Percentiles rank a stretch among this genome's conserved stretches.
Conservation (phyloP, 2,888 invertebrate genomes). For the Belgica antarctica region DNA sequence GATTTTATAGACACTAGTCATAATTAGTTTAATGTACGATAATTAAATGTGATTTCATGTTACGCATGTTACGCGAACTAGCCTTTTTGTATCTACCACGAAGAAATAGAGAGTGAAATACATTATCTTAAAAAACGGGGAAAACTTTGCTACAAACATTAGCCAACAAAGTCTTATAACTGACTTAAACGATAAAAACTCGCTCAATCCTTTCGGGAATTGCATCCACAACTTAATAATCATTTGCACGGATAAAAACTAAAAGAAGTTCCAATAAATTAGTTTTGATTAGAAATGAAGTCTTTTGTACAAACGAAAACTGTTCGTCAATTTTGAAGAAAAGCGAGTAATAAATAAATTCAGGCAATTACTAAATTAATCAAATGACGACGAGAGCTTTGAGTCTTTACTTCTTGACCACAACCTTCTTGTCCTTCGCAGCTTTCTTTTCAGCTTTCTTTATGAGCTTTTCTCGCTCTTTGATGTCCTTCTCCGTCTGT, state of each 20-base stretch:
- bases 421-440: constrained; percentile 63
- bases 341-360: not conserved
- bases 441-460: constrained; percentile 83
- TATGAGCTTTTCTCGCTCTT: constrained; percentile 78
- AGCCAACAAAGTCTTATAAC: not conserved
- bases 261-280: not conserved
- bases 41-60: not conserved
- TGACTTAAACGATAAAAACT: not conserved
- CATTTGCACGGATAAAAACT: not conserved
- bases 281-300: not conserved
- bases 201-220: not conserved
- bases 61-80: not conserved
- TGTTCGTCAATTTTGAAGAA: not conserved
- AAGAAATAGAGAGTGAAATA: not conserved
- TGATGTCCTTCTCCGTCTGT: constrained; percentile 79
- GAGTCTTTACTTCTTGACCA: constrained; percentile 55
- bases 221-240: not conserved
- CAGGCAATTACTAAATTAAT: not conserved
- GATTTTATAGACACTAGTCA: not conserved
- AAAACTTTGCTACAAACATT: not conserved
- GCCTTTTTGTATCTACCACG: not conserved
- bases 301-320: constrained; percentile 5
- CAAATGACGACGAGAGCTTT: not conserved
- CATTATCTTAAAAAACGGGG: not conserved
- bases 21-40: constrained; percentile 1